Conservation (phyloP, 2,888 invertebrate genomes). For the Microplitis manilae region DNA sequence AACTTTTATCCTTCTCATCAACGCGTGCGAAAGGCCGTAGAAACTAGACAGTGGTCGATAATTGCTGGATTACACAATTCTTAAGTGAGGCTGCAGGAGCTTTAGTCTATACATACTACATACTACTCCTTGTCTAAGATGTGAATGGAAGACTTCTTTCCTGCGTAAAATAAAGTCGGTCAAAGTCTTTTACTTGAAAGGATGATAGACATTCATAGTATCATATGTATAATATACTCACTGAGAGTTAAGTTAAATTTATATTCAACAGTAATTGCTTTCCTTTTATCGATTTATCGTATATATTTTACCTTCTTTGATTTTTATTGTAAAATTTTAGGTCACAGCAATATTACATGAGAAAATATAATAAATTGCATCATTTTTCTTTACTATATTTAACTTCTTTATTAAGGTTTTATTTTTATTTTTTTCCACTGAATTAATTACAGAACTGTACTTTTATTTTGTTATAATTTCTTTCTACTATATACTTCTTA, state of each 20-base stretch:
- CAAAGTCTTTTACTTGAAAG: neutral
- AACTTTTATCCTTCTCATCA: conserved; percentile 18
- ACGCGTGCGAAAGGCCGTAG: conserved; percentile 37
- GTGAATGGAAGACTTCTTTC: conserved; percentile 28
- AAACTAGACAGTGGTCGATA: conserved; percentile 25
- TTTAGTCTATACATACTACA: conserved; percentile 18
- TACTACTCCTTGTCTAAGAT: neutral
- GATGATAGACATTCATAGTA: conserved; percentile 30
- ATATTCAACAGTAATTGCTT: conserved; percentile 18
- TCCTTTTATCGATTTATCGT: conserved; percentile 18
- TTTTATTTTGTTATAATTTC: conserved; percentile 25
- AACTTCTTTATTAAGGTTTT: conserved; percentile 22
- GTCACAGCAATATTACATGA: neutral
- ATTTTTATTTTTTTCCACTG: conserved; percentile 3
- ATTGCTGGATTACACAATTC: conserved; percentile 36
- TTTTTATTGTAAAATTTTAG: neutral
- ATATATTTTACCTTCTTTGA: neutral
- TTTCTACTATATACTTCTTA: conserved; percentile 7
- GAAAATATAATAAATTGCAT: neutral
- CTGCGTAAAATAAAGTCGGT: conserved; percentile 15
- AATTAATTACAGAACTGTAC: conserved; percentile 17
- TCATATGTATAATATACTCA: conserved; percentile 7
- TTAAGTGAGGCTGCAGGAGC: conserved; percentile 35
- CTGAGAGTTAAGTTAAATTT: neutral
- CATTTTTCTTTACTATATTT: conserved; percentile 23